Evolutionary conservation across 2,888 invertebrate genomes (phyloP).

Genomic region (Temnothorax unifasciatus): DNA sequence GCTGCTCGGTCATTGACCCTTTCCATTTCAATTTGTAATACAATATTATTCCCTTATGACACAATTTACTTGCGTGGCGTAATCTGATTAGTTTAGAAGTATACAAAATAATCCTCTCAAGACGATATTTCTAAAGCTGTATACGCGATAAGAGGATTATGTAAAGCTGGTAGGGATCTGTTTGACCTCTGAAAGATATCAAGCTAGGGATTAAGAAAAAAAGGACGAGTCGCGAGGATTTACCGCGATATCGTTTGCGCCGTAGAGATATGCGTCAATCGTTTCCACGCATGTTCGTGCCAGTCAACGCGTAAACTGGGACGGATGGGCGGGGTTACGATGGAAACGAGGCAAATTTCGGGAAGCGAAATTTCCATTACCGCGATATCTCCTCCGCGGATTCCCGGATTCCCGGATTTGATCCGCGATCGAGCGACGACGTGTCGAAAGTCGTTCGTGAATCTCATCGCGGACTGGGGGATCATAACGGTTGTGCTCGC

Average conservation of each 20-base stretch:
- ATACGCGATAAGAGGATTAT: constrained; percentile 40
- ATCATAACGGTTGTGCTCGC: constrained; percentile 61
- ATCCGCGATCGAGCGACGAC: constrained; percentile 60
- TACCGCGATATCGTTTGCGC: constrained; percentile 2
- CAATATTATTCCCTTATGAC: not conserved
- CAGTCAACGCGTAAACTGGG: constrained; percentile 1
- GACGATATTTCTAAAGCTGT: constrained; percentile 22
- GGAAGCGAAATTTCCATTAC: constrained; percentile 65
- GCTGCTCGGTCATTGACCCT: too few relatives aligned
- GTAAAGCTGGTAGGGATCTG: constrained; percentile 1
- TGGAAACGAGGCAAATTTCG: constrained; percentile 60
- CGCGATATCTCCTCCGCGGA: not conserved
- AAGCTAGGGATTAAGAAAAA: not conserved
- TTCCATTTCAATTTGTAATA: too few relatives aligned
- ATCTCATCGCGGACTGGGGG: constrained; percentile 46
- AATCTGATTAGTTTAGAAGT: constrained; percentile 25
- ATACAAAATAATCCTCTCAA: constrained; percentile 29
- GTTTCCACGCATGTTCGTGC: constrained; percentile 6
- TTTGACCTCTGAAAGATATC: not conserved
- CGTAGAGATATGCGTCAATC: constrained; percentile 19
- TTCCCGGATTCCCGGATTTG: constrained; percentile 54
- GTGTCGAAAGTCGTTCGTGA: constrained; percentile 60
- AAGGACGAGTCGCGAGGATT: not conserved
- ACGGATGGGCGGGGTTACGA: constrained; percentile 16
- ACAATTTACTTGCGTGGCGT: not conserved